Evolutionary conservation across 2,888 invertebrate species (phyloP).

Genomic region (Luperina testacea): DNA sequence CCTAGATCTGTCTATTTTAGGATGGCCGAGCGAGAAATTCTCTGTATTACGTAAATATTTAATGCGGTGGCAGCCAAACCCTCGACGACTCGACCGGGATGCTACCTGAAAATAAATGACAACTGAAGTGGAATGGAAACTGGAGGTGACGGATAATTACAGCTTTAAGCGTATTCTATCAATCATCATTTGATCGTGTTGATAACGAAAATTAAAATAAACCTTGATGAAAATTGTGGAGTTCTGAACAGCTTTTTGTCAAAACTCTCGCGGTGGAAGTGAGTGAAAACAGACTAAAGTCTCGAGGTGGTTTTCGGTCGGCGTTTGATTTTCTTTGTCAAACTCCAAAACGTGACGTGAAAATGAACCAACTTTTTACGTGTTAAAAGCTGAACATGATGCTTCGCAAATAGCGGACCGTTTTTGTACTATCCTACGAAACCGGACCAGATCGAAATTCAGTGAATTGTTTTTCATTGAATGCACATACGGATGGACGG

Average conservation of each 20-base stretch:
- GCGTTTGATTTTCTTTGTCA: constrained; percentile 54
- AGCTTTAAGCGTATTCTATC: constrained; percentile 23
- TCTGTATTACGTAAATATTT: constrained; percentile 55
- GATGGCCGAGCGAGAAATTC: constrained; percentile 41
- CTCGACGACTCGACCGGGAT: constrained; percentile 6
- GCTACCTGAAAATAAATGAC: constrained; percentile 51
- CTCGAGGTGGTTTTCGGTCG: constrained; percentile 36
- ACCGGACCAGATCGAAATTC: constrained; percentile 37
- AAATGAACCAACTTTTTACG: constrained; percentile 45
- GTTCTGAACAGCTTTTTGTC: constrained; percentile 14
- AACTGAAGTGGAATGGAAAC: constrained; percentile 27
- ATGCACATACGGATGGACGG: constrained; percentile 39
- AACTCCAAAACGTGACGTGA: constrained; percentile 55
- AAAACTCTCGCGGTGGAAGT: constrained; percentile 20
- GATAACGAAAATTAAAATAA: constrained; percentile 41
- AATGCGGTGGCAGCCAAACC: constrained; percentile 25
- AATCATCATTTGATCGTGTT: constrained; percentile 17
- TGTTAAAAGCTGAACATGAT: constrained; percentile 43
- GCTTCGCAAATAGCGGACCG: constrained; percentile 16
- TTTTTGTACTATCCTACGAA: constrained; percentile 24
- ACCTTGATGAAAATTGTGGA: constrained; percentile 5
- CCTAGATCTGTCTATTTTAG: constrained; percentile 42
- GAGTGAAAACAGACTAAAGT: constrained; percentile 56
- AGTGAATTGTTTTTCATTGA: constrained; percentile 57
- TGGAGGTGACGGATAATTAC: constrained; percentile 1